Conservation (phyloP, 1,140 invertebrate genomes). For the Drosophila kohkoa region DNA sequence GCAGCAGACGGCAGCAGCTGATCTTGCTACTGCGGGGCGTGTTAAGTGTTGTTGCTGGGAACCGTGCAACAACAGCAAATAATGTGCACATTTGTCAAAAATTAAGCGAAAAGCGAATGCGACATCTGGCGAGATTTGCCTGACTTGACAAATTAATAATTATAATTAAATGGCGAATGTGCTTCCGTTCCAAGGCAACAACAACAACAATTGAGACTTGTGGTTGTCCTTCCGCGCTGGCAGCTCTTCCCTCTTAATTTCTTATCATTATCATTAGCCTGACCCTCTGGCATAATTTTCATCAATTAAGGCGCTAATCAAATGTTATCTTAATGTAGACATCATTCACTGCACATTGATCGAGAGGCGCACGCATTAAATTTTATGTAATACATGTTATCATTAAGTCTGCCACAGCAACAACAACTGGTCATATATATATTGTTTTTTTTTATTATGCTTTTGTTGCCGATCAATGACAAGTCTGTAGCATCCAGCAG, state of each 20-base stretch:
- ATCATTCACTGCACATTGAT: conserved; percentile 56
- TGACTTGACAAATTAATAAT: conserved; percentile 52
- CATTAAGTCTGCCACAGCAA: conserved; percentile 34
- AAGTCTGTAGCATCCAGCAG: conserved; percentile 27
- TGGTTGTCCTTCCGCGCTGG: conserved; percentile 52
- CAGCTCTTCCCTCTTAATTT: conserved; percentile 44
- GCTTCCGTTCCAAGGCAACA: conserved; percentile 18
- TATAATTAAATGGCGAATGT: conserved; percentile 50
- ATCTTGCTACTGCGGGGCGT: conserved; percentile 19
- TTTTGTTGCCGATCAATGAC: conserved; percentile 58
- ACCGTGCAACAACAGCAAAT: conserved; percentile 34
- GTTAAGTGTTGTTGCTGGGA: neutral
- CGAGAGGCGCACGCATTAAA: conserved; percentile 43
- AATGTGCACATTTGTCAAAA: conserved; percentile 71
- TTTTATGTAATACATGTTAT: conserved; percentile 71
- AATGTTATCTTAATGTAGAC: conserved; percentile 75
- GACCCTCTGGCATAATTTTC: conserved; percentile 58
- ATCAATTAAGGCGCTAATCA: conserved; percentile 70
- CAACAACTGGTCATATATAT: conserved; percentile 26
- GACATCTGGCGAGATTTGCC: conserved; percentile 23
- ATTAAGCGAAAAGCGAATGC: conserved; percentile 47
- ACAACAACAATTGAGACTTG: neutral
- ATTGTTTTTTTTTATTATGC: conserved; percentile 5
- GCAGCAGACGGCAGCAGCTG: conserved; percentile 19
- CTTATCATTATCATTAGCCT: conserved; percentile 62